These are phyloP conservation scores for Macrophya annulata DNA, from an alignment of 2,888 invertebrate genomes.

Conservation along the genomic window DNA sequence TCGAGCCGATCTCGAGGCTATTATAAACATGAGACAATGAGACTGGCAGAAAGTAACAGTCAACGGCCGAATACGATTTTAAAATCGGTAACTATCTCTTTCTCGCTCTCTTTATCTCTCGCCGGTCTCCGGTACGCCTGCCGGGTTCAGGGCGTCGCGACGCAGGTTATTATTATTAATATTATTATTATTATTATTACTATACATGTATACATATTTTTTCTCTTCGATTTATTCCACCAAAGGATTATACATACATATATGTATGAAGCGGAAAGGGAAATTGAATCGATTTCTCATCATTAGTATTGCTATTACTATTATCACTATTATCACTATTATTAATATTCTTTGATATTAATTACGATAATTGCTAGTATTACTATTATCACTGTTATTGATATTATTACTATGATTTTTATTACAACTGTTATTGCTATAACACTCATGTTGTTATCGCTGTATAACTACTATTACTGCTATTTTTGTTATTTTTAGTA, in stretches of 20 bases:
- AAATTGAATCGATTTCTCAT: neutral
- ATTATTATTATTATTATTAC: neutral
- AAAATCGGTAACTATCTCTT: slow-evolving; percentile 21
- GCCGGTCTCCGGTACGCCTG: neutral
- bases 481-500: no score
- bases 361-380: neutral
- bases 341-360: no score
- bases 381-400: neutral
- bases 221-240: neutral
- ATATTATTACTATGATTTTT: neutral
- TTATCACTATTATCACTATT: neutral
- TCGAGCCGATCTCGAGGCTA: neutral
- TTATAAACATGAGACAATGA: slow-evolving; percentile 37
- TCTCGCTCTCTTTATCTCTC: neutral
- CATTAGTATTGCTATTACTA: neutral
- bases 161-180: neutral
- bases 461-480: neutral
- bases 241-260: neutral
- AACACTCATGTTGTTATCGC: neutral
- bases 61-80: slow-evolving; percentile 25
- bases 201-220: neutral
- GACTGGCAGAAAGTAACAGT: slow-evolving; percentile 5
- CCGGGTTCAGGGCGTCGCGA: neutral
- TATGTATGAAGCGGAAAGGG: neutral
- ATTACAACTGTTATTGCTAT: no score